These are phyloP conservation scores for Mus minutoides DNA, from an alignment of 2,797 vertebrate genomes.

Conservation along the genomic window DNA sequence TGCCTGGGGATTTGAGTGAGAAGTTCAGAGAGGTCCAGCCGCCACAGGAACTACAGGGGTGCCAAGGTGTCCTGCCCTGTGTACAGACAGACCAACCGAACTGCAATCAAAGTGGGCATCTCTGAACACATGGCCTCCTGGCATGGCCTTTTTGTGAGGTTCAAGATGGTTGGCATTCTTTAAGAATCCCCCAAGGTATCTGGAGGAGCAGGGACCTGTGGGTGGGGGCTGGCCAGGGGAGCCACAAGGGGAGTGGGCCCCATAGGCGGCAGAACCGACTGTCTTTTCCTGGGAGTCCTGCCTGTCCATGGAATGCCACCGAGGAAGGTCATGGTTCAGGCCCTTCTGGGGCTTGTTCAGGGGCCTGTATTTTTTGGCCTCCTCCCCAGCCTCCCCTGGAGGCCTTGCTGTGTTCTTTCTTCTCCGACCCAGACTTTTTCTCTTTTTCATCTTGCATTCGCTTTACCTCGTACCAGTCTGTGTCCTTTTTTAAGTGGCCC, in stretches of 20 bases:
- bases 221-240: slow-evolving; percentile 96
- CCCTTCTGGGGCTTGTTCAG: slow-evolving; percentile 91
- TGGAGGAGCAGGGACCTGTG: slow-evolving; percentile 91
- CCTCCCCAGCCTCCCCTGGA: slow-evolving; percentile 89
- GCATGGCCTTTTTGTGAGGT: slow-evolving; percentile 93
- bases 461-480: slow-evolving; percentile 98
- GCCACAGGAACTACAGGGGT: slow-evolving; percentile 95
- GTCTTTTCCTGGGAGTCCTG: slow-evolving; percentile 96
- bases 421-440: slow-evolving; percentile 92
- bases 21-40: slow-evolving; percentile 98
- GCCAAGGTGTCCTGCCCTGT: slow-evolving; percentile 90
- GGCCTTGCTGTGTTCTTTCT: slow-evolving; percentile 90
- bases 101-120: slow-evolving; percentile 88
- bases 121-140: slow-evolving; percentile 88
- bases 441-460: slow-evolving; percentile 97
- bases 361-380: slow-evolving; percentile 93
- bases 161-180: slow-evolving; percentile 97
- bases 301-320: slow-evolving; percentile 94
- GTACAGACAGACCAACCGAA: slow-evolving; percentile 84
- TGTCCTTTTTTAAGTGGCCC: slow-evolving; percentile 98
- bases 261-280: slow-evolving; percentile 80
- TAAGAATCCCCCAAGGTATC: slow-evolving; percentile 96
- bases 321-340: slow-evolving; percentile 93
- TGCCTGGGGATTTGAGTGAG: slow-evolving; percentile 97
- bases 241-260: slow-evolving; percentile 92